Conservation (phyloP, 2,888 invertebrate genomes). For the Pandemis heparana region DNA sequence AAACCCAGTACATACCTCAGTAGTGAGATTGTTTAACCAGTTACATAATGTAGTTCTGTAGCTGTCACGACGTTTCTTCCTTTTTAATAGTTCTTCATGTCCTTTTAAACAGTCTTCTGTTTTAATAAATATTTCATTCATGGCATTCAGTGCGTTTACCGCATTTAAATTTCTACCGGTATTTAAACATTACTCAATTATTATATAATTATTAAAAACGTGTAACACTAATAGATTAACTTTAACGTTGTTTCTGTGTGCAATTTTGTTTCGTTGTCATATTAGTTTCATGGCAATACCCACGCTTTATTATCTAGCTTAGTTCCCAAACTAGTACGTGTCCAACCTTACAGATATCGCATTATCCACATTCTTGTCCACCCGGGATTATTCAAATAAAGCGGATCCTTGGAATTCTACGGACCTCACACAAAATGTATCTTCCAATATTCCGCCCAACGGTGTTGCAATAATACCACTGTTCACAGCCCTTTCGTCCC, state of each 20-base stretch:
- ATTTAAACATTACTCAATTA: too few relatives aligned
- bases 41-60: too few relatives aligned
- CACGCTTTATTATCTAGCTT: not conserved
- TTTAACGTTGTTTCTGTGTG: not conserved
- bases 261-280: not conserved
- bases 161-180: too few relatives aligned
- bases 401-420: constrained; percentile 44
- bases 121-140: too few relatives aligned
- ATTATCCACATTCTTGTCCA: constrained; percentile 60
- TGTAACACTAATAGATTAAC: not conserved
- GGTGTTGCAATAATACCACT: not conserved
- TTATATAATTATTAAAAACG: too few relatives aligned
- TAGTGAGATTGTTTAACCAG: too few relatives aligned
- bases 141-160: too few relatives aligned
- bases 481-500: not conserved
- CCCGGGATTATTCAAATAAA: constrained; percentile 66
- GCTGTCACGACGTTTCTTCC: too few relatives aligned
- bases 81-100: too few relatives aligned
- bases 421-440: constrained; percentile 18
- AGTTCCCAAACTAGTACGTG: constrained; percentile 57
- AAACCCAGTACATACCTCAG: too few relatives aligned
- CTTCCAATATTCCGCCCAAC: not conserved
- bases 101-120: too few relatives aligned
- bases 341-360: constrained; percentile 53
- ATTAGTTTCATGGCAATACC: not conserved